Evolutionary conservation across 2,113 vertebrate species (phyloP).

Genomic region (Lampris megalopsis): DNA sequence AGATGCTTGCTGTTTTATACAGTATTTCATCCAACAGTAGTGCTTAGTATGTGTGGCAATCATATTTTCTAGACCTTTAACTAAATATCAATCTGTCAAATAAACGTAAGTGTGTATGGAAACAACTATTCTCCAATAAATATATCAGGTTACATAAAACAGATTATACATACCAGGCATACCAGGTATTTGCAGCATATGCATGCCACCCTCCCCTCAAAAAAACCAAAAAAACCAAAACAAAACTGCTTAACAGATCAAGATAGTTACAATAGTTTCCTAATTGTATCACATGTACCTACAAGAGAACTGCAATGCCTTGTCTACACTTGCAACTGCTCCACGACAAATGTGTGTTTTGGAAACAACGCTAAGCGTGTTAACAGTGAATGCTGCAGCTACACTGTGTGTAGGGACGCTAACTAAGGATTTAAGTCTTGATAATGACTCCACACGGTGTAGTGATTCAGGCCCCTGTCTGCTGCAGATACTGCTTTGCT

Average conservation of each 20-base stretch:
- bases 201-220: neutral
- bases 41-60: conserved; percentile 43
- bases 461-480: conserved; percentile 18
- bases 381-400: conserved; percentile 1
- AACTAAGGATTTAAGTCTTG: conserved; percentile 39
- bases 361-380: neutral
- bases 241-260: conserved; percentile 13
- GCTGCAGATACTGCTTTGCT: conserved; percentile 45
- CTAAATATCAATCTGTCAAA: neutral
- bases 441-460: conserved; percentile 31
- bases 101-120: neutral
- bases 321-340: neutral
- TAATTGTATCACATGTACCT: neutral
- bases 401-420: neutral
- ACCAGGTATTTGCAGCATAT: conserved; percentile 11
- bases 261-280: neutral
- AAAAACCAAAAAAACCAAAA: neutral
- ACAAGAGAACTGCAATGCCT: neutral
- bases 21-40: conserved; percentile 40
- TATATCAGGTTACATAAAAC: conserved; percentile 10
- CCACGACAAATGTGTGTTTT: conserved; percentile 13
- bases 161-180: conserved; percentile 6
- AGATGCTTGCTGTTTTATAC: conserved; percentile 23
- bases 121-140: conserved; percentile 14
- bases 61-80: conserved; percentile 30